These are phyloP conservation scores for Hyla sarda DNA, from an alignment of 2,113 vertebrate species.

Conservation along the genomic window DNA sequence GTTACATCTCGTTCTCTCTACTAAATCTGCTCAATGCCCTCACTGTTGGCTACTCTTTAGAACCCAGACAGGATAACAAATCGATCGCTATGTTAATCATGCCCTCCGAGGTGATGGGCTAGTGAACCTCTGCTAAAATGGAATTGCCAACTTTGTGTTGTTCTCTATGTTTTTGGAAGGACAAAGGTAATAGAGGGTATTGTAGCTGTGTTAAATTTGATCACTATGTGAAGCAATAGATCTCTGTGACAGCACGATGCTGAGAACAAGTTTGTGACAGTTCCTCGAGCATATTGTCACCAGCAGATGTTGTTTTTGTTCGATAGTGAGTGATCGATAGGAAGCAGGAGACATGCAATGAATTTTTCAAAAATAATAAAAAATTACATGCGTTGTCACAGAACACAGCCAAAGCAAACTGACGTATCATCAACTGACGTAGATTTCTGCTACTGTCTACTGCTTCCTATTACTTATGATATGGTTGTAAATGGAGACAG, in stretches of 20 bases:
- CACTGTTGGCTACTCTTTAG: conserved; percentile 14
- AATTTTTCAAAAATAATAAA: conserved; percentile 60
- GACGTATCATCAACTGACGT: not conserved
- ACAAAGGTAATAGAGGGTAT: not conserved
- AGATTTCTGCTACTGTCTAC: not conserved
- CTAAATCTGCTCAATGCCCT: not conserved
- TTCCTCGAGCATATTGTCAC: not conserved
- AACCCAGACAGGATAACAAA: conserved; percentile 39
- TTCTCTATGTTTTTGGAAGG: not conserved
- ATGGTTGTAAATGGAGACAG: not conserved
- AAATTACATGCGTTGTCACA: conserved; percentile 49
- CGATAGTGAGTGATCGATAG: not conserved
- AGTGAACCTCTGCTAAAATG: conserved; percentile 11
- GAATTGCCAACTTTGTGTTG: conserved; percentile 11
- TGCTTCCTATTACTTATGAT: not conserved
- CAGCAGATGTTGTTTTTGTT: conserved; percentile 28
- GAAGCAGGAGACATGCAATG: conserved; percentile 42
- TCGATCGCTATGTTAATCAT: conserved; percentile 36
- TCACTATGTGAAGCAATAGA: not conserved
- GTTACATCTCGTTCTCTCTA: not conserved
- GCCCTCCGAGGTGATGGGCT: conserved; percentile 1
- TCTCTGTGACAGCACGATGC: conserved; percentile 7
- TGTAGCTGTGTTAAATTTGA: rapidly evolving
- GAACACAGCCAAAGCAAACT: not conserved
- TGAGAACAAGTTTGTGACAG: not conserved